Evolutionary conservation across 2,888 invertebrate genomes (phyloP).

Genomic region (Ligdia adustata): DNA sequence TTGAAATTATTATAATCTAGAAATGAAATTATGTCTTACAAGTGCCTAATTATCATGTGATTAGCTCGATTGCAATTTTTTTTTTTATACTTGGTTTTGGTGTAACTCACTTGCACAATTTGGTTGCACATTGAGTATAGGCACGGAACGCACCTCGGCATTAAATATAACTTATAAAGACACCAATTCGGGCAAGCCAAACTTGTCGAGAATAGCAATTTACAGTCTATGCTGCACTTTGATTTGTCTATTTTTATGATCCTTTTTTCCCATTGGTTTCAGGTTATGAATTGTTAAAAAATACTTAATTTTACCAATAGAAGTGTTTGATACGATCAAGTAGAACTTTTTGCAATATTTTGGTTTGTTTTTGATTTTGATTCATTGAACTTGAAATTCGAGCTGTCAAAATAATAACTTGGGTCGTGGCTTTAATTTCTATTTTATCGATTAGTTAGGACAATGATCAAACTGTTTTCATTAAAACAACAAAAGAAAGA

Average conservation of each 20-base stretch:
- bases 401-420: conserved; percentile 62
- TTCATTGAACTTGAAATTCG: conserved; percentile 45
- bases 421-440: conserved; percentile 63
- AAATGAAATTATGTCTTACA: no score
- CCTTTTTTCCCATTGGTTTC: background rate
- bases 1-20: no score
- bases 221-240: background rate
- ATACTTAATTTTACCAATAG: background rate
- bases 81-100: no score
- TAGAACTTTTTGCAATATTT: background rate
- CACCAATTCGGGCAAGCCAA: no score
- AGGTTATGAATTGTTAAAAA: background rate
- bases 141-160: no score
- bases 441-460: conserved; percentile 77
- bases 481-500: conserved; percentile 99
- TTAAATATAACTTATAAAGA: no score
- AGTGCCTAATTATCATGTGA: no score
- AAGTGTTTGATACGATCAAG: conserved; percentile 1
- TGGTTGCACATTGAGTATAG: no score
- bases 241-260: background rate
- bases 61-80: no score
- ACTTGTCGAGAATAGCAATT: no score
- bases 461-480: conserved; percentile 99
- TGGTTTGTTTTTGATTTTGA: conserved; percentile 13
- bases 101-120: no score